phyloP scores from a whole-genome alignment of 2,113 vertebrate species.

The Myocastor coypus region DNA sequence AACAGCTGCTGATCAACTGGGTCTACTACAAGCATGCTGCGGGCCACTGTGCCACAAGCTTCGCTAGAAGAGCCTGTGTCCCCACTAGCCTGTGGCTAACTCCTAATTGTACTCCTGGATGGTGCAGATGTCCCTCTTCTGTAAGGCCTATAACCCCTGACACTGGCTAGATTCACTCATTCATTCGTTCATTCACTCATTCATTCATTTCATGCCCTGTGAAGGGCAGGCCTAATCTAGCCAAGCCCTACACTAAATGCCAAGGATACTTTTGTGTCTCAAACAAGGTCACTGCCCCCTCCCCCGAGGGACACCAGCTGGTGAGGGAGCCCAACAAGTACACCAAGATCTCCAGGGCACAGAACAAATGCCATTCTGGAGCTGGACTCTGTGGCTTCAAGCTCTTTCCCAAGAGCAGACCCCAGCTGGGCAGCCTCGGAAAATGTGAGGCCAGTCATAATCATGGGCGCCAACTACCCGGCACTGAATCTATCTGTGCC shows the following conservation, averaged over 20 bases:
- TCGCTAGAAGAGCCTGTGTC: neutral
- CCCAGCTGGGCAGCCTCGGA: neutral
- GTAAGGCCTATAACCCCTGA: neutral
- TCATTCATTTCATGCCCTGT: neutral
- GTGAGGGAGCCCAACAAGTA: neutral
- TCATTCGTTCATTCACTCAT: neutral
- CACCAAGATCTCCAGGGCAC: neutral
- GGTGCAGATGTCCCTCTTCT: too few species aligned
- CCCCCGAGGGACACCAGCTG: neutral
- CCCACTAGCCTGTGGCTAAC: neutral
- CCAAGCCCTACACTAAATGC: neutral
- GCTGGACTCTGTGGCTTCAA: neutral
- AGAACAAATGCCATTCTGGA: neutral
- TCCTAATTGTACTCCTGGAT: neutral
- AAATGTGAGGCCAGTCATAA: neutral
- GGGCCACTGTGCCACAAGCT: neutral
- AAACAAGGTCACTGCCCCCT: neutral
- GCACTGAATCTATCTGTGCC: neutral
- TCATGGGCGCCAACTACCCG: neutral
- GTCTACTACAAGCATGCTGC: fast-evolving
- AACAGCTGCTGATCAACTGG: neutral
- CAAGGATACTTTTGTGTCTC: constrained; percentile 22
- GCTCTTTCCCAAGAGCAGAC: neutral
- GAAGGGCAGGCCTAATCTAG: neutral
- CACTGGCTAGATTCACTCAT: neutral